Evolutionary conservation across 2,888 invertebrate species (phyloP), one percentile per base, ranked within the genome.

Genomic region (Polylopha cassiicola): DNA sequence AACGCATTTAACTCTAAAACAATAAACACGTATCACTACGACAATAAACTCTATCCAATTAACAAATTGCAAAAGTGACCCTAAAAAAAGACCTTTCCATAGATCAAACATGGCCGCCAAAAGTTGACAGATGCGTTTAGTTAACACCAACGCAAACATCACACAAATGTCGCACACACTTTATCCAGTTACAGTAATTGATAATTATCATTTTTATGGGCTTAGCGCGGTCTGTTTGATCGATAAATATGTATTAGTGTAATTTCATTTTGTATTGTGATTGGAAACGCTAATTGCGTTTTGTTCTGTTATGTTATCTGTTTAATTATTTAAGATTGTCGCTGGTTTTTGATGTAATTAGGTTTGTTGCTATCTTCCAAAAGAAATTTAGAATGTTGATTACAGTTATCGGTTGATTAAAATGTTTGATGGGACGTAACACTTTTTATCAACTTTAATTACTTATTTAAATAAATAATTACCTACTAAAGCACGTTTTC

Each of bases 161-260:
- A 45, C 76, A 43, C 84, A 84, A 82, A 82, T 82, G 82, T 79
- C 73, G 62, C 71, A 39, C 48, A 48, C 51, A 47, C 49, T 47
- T 53, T 53, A 58, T 57, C 56, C 58, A 52, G 61, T 66, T 64
- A 59, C 30, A 49, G 62, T 79, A 79, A 81, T 81, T 78, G 77
- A 70, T 73, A 75, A 81, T 82, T 80, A 81, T 79, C 73, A 78
- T 78, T 79, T 78, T 77, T 80, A 81, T 73, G 60, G 73, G 79
- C 64, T 75, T 63, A 72, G 57, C 47, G 37, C 52, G 48, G 48
- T 51, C 69, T 54, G 55, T 39, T 27, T 36, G 21, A 52, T 43
- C 48, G 59, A 53, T 57, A 58, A 65, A 68, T 66, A 60, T 54
- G 53, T 44, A 50, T 38, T 37, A 37, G 33, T 24, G 50, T 56